These are phyloP conservation scores for Cathartes aura DNA, from an alignment of 2,113 vertebrate genomes.

Conservation along the genomic window DNA sequence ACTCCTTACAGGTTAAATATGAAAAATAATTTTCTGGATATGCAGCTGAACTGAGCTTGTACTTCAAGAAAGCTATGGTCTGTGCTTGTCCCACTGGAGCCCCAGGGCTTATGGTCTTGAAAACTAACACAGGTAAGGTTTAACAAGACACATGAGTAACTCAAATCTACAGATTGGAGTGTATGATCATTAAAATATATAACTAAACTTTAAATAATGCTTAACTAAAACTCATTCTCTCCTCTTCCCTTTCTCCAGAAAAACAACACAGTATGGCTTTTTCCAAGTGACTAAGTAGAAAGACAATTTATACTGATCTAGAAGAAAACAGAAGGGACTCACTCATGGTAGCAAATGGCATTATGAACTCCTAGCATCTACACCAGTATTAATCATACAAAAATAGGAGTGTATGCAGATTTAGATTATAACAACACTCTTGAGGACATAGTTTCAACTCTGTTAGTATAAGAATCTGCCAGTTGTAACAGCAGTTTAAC, in stretches of 20 bases:
- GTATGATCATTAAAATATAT: background rate
- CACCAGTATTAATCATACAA: background rate
- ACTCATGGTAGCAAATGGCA: background rate
- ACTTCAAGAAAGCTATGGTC: background rate
- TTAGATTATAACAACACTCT: background rate
- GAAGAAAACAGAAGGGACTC: constrained; percentile 6
- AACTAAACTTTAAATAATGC: background rate
- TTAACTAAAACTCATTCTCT: background rate
- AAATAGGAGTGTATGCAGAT: background rate
- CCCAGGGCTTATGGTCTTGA: background rate
- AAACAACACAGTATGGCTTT: background rate
- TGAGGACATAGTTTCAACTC: background rate
- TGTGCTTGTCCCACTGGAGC: background rate
- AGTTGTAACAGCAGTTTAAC: background rate
- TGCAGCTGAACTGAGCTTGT: background rate
- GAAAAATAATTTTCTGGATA: background rate
- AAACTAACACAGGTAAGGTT: background rate
- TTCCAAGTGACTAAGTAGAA: background rate
- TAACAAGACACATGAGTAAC: background rate
- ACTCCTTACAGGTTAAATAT: background rate
- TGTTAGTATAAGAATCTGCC: background rate
- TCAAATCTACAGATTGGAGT: background rate
- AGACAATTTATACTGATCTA: background rate
- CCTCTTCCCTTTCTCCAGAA: background rate
- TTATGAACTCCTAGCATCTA: background rate